These are phyloP conservation scores for Rhadina sibilatrix DNA, from an alignment of 2,113 vertebrate genomes.

Conservation along the genomic window DNA sequence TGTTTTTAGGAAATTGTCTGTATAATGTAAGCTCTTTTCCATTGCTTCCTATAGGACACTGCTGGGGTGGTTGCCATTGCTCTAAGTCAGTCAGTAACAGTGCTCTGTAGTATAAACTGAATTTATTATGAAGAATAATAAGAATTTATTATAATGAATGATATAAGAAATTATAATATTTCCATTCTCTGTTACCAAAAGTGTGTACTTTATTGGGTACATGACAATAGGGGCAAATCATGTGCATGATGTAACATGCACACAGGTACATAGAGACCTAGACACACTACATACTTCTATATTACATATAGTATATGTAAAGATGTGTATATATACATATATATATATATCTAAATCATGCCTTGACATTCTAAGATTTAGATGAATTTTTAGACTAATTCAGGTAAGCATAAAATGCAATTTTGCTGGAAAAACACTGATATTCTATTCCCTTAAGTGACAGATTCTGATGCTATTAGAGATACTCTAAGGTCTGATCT, in stretches of 20 bases:
- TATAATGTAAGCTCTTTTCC: background rate
- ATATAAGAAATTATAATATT: background rate
- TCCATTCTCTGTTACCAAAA: background rate
- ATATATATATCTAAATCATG: background rate
- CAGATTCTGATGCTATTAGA: background rate
- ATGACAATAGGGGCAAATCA: background rate
- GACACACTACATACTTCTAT: background rate
- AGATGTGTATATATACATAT: background rate
- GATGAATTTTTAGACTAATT: background rate
- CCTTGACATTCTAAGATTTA: background rate
- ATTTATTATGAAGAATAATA: background rate
- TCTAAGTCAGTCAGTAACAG: background rate
- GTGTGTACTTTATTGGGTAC: background rate
- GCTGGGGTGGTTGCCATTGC: background rate
- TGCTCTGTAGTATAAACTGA: background rate
- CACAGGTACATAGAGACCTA: background rate
- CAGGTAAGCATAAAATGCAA: background rate
- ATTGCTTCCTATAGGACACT: background rate
- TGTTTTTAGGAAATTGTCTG: background rate
- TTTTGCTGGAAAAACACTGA: background rate
- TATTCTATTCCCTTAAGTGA: background rate
- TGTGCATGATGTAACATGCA: background rate
- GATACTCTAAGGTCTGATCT: background rate
- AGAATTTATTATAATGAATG: background rate
- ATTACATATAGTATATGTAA: background rate